Conservation (phyloP, 2,113 vertebrate species). For the Sinocyclocheilus anophthalmus region DNA sequence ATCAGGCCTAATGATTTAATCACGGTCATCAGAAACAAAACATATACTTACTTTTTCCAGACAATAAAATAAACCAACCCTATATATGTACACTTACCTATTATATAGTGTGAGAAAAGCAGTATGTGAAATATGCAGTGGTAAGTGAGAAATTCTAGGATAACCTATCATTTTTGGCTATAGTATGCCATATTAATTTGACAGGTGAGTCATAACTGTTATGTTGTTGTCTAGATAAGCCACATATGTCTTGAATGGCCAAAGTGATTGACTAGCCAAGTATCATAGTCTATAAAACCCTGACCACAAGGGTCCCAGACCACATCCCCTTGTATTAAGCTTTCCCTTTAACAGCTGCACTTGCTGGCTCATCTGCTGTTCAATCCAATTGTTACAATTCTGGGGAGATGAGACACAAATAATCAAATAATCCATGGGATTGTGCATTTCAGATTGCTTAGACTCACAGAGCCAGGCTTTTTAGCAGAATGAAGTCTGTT, state of each 20-base stretch:
- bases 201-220: background rate
- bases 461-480: background rate
- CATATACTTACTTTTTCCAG: too few relatives aligned
- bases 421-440: conserved; percentile 1
- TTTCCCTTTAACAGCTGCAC: background rate
- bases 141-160: background rate
- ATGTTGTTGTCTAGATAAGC: background rate
- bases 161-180: background rate
- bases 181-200: background rate
- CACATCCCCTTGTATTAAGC: background rate
- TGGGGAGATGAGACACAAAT: background rate
- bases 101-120: too few relatives aligned
- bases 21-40: too few relatives aligned
- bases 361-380: background rate
- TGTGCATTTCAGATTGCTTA: background rate
- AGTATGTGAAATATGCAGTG: too few relatives aligned
- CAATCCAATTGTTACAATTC: background rate
- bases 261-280: background rate
- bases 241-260: background rate
- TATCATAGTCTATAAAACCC: background rate
- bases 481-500: background rate
- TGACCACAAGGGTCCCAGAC: background rate
- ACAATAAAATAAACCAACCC: too few relatives aligned
- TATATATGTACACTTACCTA: too few relatives aligned
- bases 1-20: too few relatives aligned